Conservation (phyloP, 2,888 invertebrate species). For the Scaptomyza caliginosa region DNA sequence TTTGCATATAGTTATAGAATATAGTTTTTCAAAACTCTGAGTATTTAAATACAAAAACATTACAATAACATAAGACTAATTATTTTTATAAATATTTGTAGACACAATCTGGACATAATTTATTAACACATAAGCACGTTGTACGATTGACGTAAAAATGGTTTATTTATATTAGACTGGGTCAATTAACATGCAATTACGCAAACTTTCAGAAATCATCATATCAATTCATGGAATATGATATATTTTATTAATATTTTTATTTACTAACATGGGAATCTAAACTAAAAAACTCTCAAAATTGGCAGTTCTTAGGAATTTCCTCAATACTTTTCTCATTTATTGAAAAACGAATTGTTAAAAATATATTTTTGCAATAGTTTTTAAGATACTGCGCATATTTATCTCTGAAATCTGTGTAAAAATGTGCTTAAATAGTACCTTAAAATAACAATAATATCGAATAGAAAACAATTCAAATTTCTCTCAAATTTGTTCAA, state of each 20-base stretch:
- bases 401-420: too few species aligned
- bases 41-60: background rate
- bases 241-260: background rate
- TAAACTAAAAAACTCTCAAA: too few species aligned
- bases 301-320: too few species aligned
- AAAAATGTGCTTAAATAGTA: too few species aligned
- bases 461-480: too few species aligned
- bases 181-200: constrained; percentile 12
- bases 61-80: background rate
- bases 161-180: background rate
- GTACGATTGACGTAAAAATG: background rate
- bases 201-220: background rate
- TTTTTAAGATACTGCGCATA: too few species aligned
- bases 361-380: too few species aligned
- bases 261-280: background rate
- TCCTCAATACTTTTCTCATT: too few species aligned
- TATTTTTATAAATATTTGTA: constrained; percentile 4
- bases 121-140: background rate
- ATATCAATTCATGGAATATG: background rate
- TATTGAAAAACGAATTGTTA: background rate
- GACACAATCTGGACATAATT: background rate
- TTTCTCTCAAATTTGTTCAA: background rate
- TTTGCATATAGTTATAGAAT: too few species aligned
- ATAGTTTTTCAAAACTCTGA: background rate
- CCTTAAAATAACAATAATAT: too few species aligned